A percentile compares a stretch with the other conserved stretches of the same genome.
Evolutionary conservation across 2,113 vertebrate species (phyloP).

Genomic region (Dascyllus trimaculatus): DNA sequence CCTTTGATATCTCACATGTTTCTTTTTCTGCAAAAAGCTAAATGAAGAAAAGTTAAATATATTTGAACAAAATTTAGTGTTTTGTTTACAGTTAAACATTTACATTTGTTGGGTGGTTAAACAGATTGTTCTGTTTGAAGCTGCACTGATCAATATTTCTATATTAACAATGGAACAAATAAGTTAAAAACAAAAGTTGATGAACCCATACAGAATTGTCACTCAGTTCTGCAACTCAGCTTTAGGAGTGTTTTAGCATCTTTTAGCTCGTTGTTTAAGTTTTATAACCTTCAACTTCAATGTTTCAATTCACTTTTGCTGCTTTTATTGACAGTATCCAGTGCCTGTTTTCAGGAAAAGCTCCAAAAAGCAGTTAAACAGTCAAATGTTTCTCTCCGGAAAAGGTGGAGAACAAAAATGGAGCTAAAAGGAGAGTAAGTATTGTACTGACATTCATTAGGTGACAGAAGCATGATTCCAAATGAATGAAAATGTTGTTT

Average conservation of each 20-base stretch:
- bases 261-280: not conserved
- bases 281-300: not conserved
- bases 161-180: slow-evolving; percentile 2
- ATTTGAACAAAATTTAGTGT: not conserved
- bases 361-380: not conserved
- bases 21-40: not conserved
- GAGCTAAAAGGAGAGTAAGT: not conserved
- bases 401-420: not conserved
- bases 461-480: not conserved
- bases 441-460: not conserved
- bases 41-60: not conserved
- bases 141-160: not conserved
- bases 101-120: not conserved
- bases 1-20: slow-evolving; percentile 27
- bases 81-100: not conserved
- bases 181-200: not conserved
- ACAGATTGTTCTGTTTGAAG: not conserved
- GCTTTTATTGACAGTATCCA: not conserved
- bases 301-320: not conserved
- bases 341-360: not conserved
- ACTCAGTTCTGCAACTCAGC: not conserved
- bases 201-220: not conserved
- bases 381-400: not conserved
- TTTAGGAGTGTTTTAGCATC: not conserved
- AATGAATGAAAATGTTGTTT: not conserved